Conservation (phyloP, 2,888 invertebrate genomes). For the Allygus modestus region DNA sequence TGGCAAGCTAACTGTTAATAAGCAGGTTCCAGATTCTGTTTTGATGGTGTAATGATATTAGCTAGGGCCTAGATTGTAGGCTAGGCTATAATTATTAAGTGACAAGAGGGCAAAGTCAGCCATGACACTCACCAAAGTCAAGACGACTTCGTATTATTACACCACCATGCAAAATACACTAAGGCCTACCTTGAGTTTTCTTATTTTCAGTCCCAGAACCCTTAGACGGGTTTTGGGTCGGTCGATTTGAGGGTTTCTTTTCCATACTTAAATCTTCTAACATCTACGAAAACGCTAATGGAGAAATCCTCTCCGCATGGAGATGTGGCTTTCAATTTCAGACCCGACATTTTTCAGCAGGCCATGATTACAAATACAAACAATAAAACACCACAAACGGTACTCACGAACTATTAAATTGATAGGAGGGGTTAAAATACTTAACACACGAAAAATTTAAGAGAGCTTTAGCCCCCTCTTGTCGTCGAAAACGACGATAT, state of each 20-base stretch:
- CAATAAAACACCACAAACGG: conserved; percentile 75
- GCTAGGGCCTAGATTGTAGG: too few species aligned
- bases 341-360: conserved; percentile 87
- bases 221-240: conserved; percentile 83
- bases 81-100: too few species aligned
- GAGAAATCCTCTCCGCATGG: conserved; percentile 84
- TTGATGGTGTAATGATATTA: too few species aligned
- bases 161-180: background rate
- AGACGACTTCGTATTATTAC: background rate
- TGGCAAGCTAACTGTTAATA: too few species aligned
- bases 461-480: conserved; percentile 79
- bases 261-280: conserved; percentile 84
- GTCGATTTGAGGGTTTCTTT: conserved; percentile 85
- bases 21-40: too few species aligned
- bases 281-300: conserved; percentile 77
- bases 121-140: conserved; percentile 38
- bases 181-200: conserved; percentile 82
- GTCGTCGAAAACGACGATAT: conserved; percentile 83
- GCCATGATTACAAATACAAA: conserved; percentile 81
- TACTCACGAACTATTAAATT: conserved; percentile 57
- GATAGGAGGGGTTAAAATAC: conserved; percentile 73
- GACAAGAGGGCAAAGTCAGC: background rate
- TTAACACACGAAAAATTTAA: conserved; percentile 76
- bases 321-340: conserved; percentile 83
- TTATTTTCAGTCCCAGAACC: conserved; percentile 85